Evolutionary conservation across 2,888 invertebrate genomes (phyloP).

Genomic region (Polydrusus cervinus): DNA sequence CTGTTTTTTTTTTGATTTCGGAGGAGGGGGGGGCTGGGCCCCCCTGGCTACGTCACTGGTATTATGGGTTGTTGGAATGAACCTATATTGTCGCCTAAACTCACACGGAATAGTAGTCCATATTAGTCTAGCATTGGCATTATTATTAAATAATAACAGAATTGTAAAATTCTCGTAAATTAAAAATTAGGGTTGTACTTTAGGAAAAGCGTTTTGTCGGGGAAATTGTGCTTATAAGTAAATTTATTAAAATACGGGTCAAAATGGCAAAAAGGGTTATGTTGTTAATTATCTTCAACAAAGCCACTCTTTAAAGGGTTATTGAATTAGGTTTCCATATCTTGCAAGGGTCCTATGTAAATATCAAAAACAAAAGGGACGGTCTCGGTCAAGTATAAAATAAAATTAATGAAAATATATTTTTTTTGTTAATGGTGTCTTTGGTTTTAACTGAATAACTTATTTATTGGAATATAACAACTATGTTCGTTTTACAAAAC

Average conservation of each 20-base stretch:
- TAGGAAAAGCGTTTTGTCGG: not conserved
- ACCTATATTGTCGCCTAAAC: no score
- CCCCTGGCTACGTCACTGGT: no score
- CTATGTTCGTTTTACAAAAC: no score
- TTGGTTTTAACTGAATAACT: not conserved
- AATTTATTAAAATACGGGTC: slow-evolving; percentile 14
- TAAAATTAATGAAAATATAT: slow-evolving; percentile 12
- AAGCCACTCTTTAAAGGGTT: slow-evolving; percentile 22
- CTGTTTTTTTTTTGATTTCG: no score
- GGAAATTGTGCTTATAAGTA: not conserved
- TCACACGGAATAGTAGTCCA: no score
- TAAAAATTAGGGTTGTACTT: not conserved
- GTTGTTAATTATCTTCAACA: slow-evolving; percentile 22
- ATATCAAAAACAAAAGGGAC: slow-evolving; percentile 17
- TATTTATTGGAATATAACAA: no score
- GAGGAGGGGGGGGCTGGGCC: no score
- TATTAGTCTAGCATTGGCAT: no score
- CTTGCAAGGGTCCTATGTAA: slow-evolving; percentile 15
- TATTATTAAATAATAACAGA: no score
- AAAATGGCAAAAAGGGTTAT: slow-evolving; percentile 7
- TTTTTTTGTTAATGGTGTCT: not conserved
- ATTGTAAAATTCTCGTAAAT: not conserved
- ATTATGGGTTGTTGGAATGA: no score
- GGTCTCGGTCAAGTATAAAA: slow-evolving; percentile 10
- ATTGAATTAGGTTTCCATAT: slow-evolving; percentile 20